Evolutionary conservation across 1,140 invertebrate species (phyloP).

Genomic region (Chironomus tepperi): DNA sequence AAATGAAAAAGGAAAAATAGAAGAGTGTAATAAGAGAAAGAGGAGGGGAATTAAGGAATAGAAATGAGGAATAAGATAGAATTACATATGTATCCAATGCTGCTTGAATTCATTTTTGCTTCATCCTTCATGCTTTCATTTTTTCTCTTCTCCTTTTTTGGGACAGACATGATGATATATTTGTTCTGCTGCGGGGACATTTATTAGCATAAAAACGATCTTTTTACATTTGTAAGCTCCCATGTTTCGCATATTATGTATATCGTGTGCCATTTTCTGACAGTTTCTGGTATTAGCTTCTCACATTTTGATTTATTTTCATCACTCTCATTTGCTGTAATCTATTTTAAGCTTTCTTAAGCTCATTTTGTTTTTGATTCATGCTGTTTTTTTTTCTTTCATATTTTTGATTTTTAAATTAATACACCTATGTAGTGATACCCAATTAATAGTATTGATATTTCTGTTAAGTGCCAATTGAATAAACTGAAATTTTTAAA

Average conservation of each 20-base stretch:
- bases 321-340: slow-evolving; percentile 4
- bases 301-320: slow-evolving; percentile 20
- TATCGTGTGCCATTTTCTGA: slow-evolving; percentile 7
- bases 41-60: neutral
- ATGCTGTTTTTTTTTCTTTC: neutral
- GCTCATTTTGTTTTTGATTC: neutral
- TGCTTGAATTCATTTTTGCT: neutral
- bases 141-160: neutral
- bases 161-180: slow-evolving; percentile 18
- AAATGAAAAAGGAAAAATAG: neutral
- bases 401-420: too few relatives aligned
- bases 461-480: neutral
- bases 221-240: slow-evolving; percentile 4
- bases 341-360: too few relatives aligned
- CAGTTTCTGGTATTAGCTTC: slow-evolving; percentile 10
- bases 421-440: neutral
- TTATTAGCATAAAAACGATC: slow-evolving; percentile 20
- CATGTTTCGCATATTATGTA: neutral
- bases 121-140: neutral
- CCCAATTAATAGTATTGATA: neutral
- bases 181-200: slow-evolving; percentile 18
- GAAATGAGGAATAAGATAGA: neutral
- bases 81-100: slow-evolving; percentile 17
- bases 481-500: neutral
- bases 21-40: neutral